Evolutionary conservation across 2,113 vertebrate genomes (phyloP).

Genomic region (Tupaia chinensis): DNA sequence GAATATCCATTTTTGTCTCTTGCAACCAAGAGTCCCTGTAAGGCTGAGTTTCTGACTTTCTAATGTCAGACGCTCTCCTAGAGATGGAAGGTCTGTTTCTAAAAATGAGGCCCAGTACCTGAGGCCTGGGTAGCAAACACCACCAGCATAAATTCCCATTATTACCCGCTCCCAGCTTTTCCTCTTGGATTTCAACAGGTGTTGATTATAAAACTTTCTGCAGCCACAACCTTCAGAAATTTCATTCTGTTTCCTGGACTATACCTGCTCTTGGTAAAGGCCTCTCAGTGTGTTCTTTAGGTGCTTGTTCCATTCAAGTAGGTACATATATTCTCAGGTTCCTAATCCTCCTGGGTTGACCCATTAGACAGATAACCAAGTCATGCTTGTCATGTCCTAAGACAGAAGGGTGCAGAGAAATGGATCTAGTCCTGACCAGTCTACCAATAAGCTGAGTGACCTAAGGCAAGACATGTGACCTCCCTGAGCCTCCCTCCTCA

Average conservation of each 20-base stretch:
- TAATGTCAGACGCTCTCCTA: neutral
- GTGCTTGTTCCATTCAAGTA: too few relatives aligned
- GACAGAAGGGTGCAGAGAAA: neutral
- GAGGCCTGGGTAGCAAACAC: neutral
- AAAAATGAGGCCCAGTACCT: neutral
- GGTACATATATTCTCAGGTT: neutral
- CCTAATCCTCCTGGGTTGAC: neutral
- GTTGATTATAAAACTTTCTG: neutral
- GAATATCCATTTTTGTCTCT: neutral
- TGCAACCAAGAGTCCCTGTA: neutral
- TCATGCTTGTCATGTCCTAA: neutral
- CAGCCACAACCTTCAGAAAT: neutral
- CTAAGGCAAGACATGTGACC: neutral
- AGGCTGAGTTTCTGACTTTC: neutral
- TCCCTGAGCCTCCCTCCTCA: neutral
- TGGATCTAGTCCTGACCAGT: neutral
- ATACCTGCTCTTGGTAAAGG: neutral
- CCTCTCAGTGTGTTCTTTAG: neutral
- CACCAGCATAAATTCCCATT: too few relatives aligned
- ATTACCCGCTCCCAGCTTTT: neutral
- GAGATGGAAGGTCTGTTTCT: neutral
- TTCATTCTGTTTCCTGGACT: neutral
- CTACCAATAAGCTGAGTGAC: neutral
- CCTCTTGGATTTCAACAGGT: neutral
- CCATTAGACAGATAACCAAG: neutral